Percentiles rank a stretch among this genome's conserved stretches.
Evolutionary conservation across 1,140 invertebrate genomes (phyloP).

Genomic region (Drosophila fuyamai): DNA sequence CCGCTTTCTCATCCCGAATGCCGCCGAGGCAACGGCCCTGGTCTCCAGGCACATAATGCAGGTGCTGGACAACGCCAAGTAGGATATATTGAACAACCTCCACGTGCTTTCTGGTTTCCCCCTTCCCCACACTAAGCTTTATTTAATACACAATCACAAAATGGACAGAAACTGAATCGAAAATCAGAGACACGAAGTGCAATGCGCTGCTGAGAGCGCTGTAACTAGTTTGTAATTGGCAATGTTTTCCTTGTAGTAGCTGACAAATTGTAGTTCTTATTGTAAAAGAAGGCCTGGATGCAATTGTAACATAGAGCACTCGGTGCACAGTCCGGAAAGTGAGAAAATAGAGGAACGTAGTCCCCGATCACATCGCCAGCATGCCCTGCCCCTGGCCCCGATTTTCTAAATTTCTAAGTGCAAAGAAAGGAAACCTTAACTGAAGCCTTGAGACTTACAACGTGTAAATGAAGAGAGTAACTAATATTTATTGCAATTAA

Average conservation of each 20-base stretch:
- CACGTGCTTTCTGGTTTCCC: constrained; percentile 22
- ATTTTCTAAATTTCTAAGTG: constrained; percentile 56
- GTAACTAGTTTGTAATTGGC: constrained; percentile 57
- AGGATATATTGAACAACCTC: constrained; percentile 8
- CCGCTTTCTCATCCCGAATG: constrained; percentile 95
- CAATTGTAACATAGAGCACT: constrained; percentile 68
- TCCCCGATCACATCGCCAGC: constrained; percentile 9
- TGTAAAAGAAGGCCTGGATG: constrained; percentile 28
- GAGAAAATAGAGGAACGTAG: constrained; percentile 3
- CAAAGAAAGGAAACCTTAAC: constrained; percentile 37
- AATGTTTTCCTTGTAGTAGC: constrained; percentile 64
- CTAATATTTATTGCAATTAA: constrained; percentile 78
- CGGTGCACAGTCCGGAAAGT: constrained; percentile 10
- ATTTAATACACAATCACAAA: constrained; percentile 34
- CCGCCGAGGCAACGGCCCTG: constrained; percentile 91
- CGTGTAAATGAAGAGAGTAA: constrained; percentile 62
- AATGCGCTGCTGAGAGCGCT: constrained; percentile 42
- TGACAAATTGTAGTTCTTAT: constrained; percentile 45
- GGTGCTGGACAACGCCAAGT: constrained; percentile 70
- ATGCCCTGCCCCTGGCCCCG: not conserved
- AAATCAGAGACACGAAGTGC: constrained; percentile 35
- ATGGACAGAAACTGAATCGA: constrained; percentile 9
- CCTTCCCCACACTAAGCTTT: constrained; percentile 22
- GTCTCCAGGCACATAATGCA: constrained; percentile 87
- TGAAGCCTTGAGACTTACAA: constrained; percentile 78